Percentiles rank a stretch among this genome's conserved stretches.
These are phyloP conservation scores for Microctonus aethiopoides DNA, from an alignment of 2,888 invertebrate species.

Conservation along the genomic window DNA sequence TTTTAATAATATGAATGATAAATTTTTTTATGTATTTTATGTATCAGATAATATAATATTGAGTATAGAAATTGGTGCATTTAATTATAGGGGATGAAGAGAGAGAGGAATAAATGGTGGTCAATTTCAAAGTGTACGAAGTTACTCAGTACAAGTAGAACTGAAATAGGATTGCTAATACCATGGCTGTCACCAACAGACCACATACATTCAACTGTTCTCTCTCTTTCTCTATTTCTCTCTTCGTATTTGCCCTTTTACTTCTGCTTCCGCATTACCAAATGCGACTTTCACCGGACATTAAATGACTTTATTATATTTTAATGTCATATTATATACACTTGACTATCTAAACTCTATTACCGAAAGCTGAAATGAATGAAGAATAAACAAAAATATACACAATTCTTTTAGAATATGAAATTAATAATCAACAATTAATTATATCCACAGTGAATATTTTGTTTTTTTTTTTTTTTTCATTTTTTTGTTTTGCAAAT, in stretches of 20 bases:
- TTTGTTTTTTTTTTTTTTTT: background rate
- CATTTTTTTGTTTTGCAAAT: background rate
- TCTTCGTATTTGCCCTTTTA: background rate
- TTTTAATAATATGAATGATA: too few species aligned
- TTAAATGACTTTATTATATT: background rate
- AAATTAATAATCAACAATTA: background rate
- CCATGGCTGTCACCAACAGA: constrained; percentile 52
- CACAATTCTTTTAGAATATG: too few species aligned
- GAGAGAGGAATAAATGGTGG: constrained; percentile 20
- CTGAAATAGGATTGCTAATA: constrained; percentile 55
- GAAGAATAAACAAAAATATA: too few species aligned
- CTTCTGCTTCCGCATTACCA: background rate
- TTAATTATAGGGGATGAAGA: background rate
- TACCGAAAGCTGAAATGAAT: too few species aligned
- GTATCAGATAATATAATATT: too few species aligned
- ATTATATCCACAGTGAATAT: background rate
- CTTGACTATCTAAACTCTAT: too few species aligned
- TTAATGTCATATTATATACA: background rate
- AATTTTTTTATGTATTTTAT: too few species aligned
- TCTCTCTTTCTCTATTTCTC: constrained; percentile 5
- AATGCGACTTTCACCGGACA: background rate
- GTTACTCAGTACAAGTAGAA: constrained; percentile 42
- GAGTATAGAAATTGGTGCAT: too few species aligned
- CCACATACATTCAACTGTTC: background rate
- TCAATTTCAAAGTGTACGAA: constrained; percentile 37